phyloP scores from a whole-genome alignment of 2,797 vertebrate genomes.

The Heterohyrax brucei region DNA sequence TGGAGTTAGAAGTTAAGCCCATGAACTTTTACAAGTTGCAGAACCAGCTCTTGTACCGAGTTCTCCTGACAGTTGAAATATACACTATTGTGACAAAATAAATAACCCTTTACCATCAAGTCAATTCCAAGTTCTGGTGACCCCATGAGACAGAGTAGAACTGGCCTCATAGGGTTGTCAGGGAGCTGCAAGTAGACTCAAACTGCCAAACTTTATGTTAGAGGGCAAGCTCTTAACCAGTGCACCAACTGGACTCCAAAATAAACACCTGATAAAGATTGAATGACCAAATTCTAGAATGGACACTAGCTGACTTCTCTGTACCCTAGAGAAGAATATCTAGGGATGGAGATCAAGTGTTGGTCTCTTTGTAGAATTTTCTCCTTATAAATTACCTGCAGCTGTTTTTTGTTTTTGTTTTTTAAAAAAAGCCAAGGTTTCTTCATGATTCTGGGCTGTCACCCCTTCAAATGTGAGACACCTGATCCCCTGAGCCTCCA shows the following conservation, averaged over 20 bases:
- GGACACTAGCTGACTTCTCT: not conserved
- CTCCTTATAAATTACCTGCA: not conserved
- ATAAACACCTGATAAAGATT: not conserved
- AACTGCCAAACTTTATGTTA: too few species aligned
- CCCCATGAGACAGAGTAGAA: too few species aligned
- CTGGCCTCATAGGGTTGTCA: too few species aligned
- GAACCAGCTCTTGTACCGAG: not conserved
- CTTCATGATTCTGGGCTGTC: not conserved
- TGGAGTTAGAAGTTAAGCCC: not conserved
- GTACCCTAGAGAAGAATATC: too few species aligned
- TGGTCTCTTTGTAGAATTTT: accelerated
- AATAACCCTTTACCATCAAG: too few species aligned
- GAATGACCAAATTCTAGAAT: not conserved
- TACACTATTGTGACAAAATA: not conserved
- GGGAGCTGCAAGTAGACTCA: too few species aligned
- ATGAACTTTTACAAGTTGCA: not conserved
- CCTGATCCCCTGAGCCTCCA: not conserved
- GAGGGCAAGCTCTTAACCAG: too few species aligned
- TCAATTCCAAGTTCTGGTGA: too few species aligned
- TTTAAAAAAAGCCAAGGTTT: not conserved
- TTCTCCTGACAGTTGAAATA: not conserved
- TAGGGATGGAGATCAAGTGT: not conserved
- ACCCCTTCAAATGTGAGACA: not conserved
- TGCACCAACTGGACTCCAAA: not conserved
- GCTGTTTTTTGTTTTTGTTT: not conserved